Conservation (phyloP, 1,140 invertebrate species). For the Drosophila guanche region DNA sequence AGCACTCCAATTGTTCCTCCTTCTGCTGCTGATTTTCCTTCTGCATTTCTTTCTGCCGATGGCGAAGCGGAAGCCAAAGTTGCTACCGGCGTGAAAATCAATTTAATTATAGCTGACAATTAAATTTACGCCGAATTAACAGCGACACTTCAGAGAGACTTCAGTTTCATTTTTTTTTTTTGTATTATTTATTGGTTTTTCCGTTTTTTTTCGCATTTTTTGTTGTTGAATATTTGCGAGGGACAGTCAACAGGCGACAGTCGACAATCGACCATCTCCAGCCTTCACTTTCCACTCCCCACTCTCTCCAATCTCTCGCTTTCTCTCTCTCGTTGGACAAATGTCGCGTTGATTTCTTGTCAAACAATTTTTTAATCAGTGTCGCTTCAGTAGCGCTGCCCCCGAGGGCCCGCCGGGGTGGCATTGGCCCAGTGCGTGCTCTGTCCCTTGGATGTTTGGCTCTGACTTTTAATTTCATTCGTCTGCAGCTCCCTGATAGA, state of each 20-base stretch:
- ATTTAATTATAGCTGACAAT: constrained; percentile 83
- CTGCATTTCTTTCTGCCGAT: too few species aligned
- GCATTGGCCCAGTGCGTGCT: neutral
- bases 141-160: constrained; percentile 58
- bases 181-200: too few species aligned
- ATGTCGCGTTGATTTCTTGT: constrained; percentile 80
- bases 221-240: constrained; percentile 8
- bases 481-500: constrained; percentile 7
- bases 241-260: constrained; percentile 24
- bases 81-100: constrained; percentile 71
- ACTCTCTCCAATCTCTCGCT: too few species aligned
- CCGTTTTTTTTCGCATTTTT: constrained; percentile 20
- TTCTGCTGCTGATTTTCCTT: constrained; percentile 1
- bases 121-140: constrained; percentile 82
- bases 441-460: neutral
- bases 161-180: constrained; percentile 21
- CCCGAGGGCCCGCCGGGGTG: constrained; percentile 9
- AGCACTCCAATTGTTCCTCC: constrained; percentile 4
- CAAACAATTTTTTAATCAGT: constrained; percentile 83
- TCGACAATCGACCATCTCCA: constrained; percentile 1
- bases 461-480: constrained; percentile 70
- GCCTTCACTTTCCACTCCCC: constrained; percentile 8
- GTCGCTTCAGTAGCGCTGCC: constrained; percentile 71
- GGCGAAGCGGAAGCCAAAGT: too few species aligned
- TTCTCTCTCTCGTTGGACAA: constrained; percentile 43